Base-by-base conservation (phyloP, 2,113 vertebrate genomes). In the Hippocampus comes region DNA sequence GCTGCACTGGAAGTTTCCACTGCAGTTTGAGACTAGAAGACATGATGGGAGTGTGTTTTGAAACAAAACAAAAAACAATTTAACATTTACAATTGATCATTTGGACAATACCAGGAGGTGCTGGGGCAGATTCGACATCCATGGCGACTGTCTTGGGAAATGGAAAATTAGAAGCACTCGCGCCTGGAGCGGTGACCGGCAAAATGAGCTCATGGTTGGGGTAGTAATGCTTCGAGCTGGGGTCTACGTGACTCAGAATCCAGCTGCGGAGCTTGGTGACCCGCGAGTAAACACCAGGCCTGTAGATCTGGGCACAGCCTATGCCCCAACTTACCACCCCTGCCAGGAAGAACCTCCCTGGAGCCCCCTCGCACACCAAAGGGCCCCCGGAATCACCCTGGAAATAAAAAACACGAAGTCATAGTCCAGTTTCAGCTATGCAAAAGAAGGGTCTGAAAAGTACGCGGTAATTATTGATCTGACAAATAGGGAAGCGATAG, bases 341-440 rank as follows among this genome's bases (percentile, higher is more conserved):
- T 0, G 95, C 95, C 68, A 99, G 84, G 82, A 99, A 97, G 78
- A 96, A 99, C 81, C 90, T 93, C 1, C 96, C 96, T 0, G 96
- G 93, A 11, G 93, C 89, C 72, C 94, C 95, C 71, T 98, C 91
- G 6, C 97, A 99, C 74, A 96, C 96, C 79, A 99, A 78, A 12
- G 97, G 97, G 1, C 97, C 97, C 9, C 97, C 97, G 0, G 97
- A 99, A 86, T 99, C 97, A 0, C 97, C 97, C 97, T 99, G 88
- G 9, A 38, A 48, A 76, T 27, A 38, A 2, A 25, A 82, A n/a
- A 82, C 9, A 72, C 51, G 1, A 63, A 20, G 53, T n/a, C 53
- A 1, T 23, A 2, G 21, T 55, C 51, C 51, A 55, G 21, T n/a
- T 21, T 55, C 14, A 63, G 23, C 25, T 9, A 12, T 38, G 14